A percentile compares a stretch with the other conserved stretches of the same genome.
Conservation (phyloP, 2,797 vertebrate genomes). For the Otus scops region DNA sequence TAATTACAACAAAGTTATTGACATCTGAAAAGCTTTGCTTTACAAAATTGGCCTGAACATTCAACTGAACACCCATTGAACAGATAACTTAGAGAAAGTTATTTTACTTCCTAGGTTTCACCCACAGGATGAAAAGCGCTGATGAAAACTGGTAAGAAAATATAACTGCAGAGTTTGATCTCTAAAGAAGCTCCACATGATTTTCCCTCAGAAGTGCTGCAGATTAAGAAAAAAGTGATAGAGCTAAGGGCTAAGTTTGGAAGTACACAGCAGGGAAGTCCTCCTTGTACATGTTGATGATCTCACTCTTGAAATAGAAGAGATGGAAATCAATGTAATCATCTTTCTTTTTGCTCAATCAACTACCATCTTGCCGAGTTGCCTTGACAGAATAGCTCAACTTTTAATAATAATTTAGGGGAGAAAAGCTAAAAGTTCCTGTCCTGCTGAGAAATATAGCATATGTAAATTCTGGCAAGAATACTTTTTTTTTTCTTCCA, state of each 20-base stretch:
- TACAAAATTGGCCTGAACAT: neutral
- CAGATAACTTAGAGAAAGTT: neutral
- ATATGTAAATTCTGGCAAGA: neutral
- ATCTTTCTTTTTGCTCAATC: conserved; percentile 11
- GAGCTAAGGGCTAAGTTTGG: neutral
- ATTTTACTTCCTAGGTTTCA: conserved; percentile 2
- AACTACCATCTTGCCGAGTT: neutral
- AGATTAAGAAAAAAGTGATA: neutral
- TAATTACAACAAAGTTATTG: neutral
- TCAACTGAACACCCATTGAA: neutral
- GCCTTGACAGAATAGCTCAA: neutral
- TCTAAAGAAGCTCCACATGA: neutral
- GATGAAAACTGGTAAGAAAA: conserved; percentile 8
- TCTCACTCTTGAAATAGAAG: conserved; percentile 17
- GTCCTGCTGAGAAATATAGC: neutral
- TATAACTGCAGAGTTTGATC: neutral
- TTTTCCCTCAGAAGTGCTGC: neutral
- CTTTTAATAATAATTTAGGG: neutral
- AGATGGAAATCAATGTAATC: conserved; percentile 48
- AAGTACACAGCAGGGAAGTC: conserved; percentile 34
- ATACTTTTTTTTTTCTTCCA: neutral
- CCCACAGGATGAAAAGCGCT: neutral
- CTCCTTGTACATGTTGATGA: neutral
- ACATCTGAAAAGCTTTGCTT: neutral
- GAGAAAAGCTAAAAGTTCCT: neutral